A percentile compares a stretch with the other conserved stretches of the same genome.
Evolutionary conservation across 64 coral and sea anemone genomes (phyloP).

Genomic region (Cladopsammia gracilis): DNA sequence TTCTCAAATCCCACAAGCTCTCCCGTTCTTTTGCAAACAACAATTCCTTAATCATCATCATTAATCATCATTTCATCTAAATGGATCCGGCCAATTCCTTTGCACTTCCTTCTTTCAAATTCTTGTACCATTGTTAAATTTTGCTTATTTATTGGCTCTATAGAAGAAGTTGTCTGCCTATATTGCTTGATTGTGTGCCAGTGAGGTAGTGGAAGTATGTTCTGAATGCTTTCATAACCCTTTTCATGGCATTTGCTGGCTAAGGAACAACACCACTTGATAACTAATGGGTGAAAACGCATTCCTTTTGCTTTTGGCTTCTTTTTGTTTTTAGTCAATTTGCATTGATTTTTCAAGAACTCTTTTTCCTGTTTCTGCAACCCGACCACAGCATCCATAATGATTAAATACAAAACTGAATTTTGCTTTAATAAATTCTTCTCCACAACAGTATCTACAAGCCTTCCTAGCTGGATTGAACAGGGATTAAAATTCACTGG

Average conservation of each 20-base stretch:
- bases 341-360: slow-evolving; percentile 15
- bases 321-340: slow-evolving; percentile 23
- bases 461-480: slow-evolving; percentile 27
- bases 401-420: slow-evolving; percentile 25
- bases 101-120: neutral
- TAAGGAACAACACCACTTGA: slow-evolving; percentile 57
- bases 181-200: slow-evolving; percentile 39
- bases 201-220: slow-evolving; percentile 22
- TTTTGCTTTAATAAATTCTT: slow-evolving; percentile 53
- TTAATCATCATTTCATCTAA: slow-evolving; percentile 17
- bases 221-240: slow-evolving; percentile 30
- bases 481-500: slow-evolving; percentile 40
- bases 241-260: neutral
- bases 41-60: slow-evolving; percentile 13
- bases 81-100: neutral
- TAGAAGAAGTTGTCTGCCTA: slow-evolving; percentile 3
- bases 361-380: slow-evolving; percentile 48
- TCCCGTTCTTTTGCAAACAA: neutral
- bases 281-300: slow-evolving; percentile 38
- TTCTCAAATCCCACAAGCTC: slow-evolving; percentile 7
- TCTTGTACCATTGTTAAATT: neutral
- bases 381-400: slow-evolving; percentile 29
- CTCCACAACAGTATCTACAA: slow-evolving; percentile 34
- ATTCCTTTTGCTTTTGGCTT: slow-evolving; percentile 35
- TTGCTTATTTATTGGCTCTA: no score